These are phyloP conservation scores for Bombycilla garrulus DNA, from an alignment of 2,113 vertebrate species.

Conservation along the genomic window DNA sequence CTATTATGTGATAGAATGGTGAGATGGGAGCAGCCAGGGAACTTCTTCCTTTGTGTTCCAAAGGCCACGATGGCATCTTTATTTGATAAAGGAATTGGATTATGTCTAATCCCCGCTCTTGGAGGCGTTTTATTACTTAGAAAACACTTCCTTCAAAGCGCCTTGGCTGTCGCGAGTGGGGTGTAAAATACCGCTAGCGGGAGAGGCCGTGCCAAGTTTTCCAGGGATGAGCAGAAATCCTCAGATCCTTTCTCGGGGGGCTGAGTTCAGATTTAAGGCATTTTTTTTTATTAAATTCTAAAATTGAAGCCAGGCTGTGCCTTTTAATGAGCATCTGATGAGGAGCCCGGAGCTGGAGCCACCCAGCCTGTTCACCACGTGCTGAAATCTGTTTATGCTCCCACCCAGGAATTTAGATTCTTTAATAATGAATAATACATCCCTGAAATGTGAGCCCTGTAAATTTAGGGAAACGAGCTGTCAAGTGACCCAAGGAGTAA, in stretches of 20 bases:
- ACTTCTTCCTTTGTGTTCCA: conserved; percentile 17
- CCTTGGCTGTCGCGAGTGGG: rapidly evolving
- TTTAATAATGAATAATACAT: conserved; percentile 4
- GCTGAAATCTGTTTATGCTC: background rate
- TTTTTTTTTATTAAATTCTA: background rate
- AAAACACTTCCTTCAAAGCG: background rate
- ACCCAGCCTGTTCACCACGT: background rate
- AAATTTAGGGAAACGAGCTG: conserved; percentile 26
- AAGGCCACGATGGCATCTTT: conserved; percentile 52
- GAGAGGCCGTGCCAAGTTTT: background rate
- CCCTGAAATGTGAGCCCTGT: conserved; percentile 19
- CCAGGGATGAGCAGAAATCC: background rate
- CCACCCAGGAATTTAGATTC: conserved; percentile 9
- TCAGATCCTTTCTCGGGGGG: background rate
- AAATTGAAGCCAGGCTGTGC: background rate
- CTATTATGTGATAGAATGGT: conserved; percentile 6
- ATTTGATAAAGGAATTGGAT: conserved; percentile 63
- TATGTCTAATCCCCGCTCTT: conserved; percentile 32
- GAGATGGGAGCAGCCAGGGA: conserved; percentile 2
- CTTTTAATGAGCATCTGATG: background rate
- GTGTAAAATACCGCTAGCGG: background rate
- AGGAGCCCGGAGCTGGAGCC: background rate
- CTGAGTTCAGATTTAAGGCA: background rate
- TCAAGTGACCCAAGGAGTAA: background rate
- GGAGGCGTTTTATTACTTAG: conserved; percentile 45